phyloP scores from a whole-genome alignment of 2,888 invertebrate species.

The Platerodrilus igneus region DNA sequence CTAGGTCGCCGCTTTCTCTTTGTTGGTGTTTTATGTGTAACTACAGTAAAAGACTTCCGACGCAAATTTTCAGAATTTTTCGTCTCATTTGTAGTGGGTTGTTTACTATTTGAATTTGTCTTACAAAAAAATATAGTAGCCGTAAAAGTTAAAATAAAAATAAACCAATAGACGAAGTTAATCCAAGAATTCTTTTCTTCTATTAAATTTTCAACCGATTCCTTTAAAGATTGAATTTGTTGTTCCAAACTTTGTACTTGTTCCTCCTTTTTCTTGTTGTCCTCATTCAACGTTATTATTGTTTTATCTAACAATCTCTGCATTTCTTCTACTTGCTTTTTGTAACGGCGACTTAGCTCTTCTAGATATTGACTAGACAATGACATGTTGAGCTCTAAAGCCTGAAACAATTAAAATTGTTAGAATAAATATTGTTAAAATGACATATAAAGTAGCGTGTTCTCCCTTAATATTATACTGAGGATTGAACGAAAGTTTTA shows the following conservation, averaged over 20 bases:
- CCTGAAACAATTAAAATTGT: slow-evolving; percentile 50
- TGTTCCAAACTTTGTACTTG: slow-evolving; percentile 55
- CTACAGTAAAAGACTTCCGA: slow-evolving; percentile 63
- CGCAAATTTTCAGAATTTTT: slow-evolving; percentile 40
- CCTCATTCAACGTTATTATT: slow-evolving; percentile 66
- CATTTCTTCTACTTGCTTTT: slow-evolving; percentile 94
- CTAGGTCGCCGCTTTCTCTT: slow-evolving; percentile 65
- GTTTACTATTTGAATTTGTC: slow-evolving; percentile 41
- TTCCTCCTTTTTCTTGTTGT: slow-evolving; percentile 74
- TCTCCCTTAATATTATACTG: too few relatives aligned
- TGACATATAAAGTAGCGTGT: too few relatives aligned
- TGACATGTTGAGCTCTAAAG: slow-evolving; percentile 94
- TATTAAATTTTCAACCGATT: slow-evolving; percentile 56
- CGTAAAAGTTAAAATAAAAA: slow-evolving; percentile 50
- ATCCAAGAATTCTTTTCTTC: slow-evolving; percentile 63
- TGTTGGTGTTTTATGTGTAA: slow-evolving; percentile 53
- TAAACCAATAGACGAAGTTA: slow-evolving; percentile 55
- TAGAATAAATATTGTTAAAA: slow-evolving; percentile 8
- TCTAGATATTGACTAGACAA: slow-evolving; percentile 94
- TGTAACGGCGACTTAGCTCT: slow-evolving; percentile 90
- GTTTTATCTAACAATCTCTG: slow-evolving; percentile 79
- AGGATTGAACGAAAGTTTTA: too few relatives aligned
- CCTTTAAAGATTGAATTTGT: slow-evolving; percentile 60
- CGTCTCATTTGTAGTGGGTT: slow-evolving; percentile 15
- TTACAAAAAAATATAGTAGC: slow-evolving; percentile 53